Evolutionary conservation across 2,888 invertebrate genomes (phyloP), one percentile per base, ranked within the genome.

Genomic region (Noctua pronuba): DNA sequence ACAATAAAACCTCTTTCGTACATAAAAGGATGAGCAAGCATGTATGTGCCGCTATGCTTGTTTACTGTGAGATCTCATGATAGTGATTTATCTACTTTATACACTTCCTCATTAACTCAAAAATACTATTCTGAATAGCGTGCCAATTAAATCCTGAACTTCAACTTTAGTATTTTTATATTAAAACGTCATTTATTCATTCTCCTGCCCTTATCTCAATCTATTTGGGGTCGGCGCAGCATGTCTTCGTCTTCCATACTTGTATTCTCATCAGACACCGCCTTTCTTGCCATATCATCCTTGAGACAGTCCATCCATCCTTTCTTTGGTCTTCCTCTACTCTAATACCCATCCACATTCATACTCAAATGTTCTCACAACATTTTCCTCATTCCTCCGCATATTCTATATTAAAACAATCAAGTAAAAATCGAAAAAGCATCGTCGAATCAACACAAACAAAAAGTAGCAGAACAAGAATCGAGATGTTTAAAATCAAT

Each of bases 401-500:
- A 24, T 8, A 24, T 24, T 49, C 49, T 24, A 24, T 46, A 38
- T 41, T 66, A 18, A 60, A 75, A 76, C 11, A n/a, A 44, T 16
- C 21, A 46, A 70, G 18, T 1, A 0, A 31, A 58, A 21, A 24
- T 18, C 6, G 18, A 73, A 44, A 13, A 70, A 73, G 8, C 35
- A 24, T 69, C 13, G 24, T 46, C 38, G 38, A 68, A 35, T 52
- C 62, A 16, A 62, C 66, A 28, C 18, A 79, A 77, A 80, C n/a
- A 82, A 82, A 84, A 72, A 65, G 38, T 16, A 28, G 24, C 28
- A 18, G 38, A 55, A 73, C 41, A 55, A 75, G 55, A 73, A 60
- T 49, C 28, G 58, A 49, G 73, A 75, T 76, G 52, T 85, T 87
- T 86, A 75, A 82, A 86, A 85, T 86, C 73, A 72, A 82, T 80